Evolutionary conservation across 2,888 invertebrate genomes (phyloP).

Genomic region (Drosophila fungiperda): DNA sequence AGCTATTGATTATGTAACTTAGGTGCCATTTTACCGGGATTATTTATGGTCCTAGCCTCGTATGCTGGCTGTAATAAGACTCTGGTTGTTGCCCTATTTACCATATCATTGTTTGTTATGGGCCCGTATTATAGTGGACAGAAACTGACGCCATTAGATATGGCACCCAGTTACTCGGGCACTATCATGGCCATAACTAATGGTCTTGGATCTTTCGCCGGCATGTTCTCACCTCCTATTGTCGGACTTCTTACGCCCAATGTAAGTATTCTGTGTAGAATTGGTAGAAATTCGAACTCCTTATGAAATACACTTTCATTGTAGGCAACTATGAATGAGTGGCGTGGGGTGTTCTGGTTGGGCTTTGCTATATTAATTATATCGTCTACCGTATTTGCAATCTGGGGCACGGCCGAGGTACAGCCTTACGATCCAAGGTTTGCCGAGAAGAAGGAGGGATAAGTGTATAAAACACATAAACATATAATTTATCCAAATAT

Average conservation of each 20-base stretch:
- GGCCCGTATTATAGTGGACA: constrained; percentile 89
- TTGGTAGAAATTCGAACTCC: neutral
- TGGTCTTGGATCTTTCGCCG: constrained; percentile 89
- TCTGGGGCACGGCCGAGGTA: constrained; percentile 88
- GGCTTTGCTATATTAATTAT: constrained; percentile 88
- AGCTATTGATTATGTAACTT: neutral
- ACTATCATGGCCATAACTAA: constrained; percentile 88
- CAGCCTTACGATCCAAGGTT: constrained; percentile 89
- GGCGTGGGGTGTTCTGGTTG: constrained; percentile 92
- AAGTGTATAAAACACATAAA: neutral
- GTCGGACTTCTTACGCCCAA: constrained; percentile 88
- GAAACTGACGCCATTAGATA: constrained; percentile 88
- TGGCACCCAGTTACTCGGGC: constrained; percentile 88
- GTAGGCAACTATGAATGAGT: constrained; percentile 88
- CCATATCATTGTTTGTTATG: constrained; percentile 88
- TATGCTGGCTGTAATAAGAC: constrained; percentile 88
- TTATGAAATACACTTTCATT: neutral
- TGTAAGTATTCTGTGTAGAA: constrained; percentile 84
- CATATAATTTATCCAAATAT: neutral
- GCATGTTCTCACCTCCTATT: constrained; percentile 88
- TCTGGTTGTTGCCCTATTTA: constrained; percentile 87
- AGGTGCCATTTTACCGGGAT: constrained; percentile 87
- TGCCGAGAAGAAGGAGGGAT: constrained; percentile 9
- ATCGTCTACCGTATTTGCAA: constrained; percentile 88
- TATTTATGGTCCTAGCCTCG: constrained; percentile 88